Evolutionary conservation across 1,140 invertebrate species (phyloP), one percentile per base, ranked within the genome.

Genomic region (Dinoponera quadriceps): DNA sequence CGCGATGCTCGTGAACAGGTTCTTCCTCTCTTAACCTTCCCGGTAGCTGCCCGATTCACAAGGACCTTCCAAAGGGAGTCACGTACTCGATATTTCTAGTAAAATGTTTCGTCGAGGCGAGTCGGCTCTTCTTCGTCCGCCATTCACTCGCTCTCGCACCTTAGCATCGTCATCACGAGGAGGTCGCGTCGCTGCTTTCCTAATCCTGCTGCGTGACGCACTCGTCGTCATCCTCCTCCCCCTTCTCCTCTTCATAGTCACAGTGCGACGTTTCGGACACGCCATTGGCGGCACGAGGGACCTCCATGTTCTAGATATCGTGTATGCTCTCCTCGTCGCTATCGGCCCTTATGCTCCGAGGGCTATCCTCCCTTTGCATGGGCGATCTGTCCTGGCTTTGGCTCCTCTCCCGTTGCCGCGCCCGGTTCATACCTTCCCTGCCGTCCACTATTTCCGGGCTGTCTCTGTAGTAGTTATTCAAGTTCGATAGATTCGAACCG

Each of bases 251-350:
- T 11, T 44, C 38, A 44, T 44, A 44, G 38, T 44, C 38, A 44
- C 38, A 44, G 14, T 66, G 29, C 20, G 38, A 13, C 4, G 33
- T 20, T 22, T 2, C 20, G 14, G 51, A 69, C 25, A 38, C 54
- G 7, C n/a, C 62, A 16, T 14, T 20, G 33, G 2, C 60, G 60
- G 18, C 38, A 27, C n/a, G 9, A 22, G 25, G 18, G 3, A 18
- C 27, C 3, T 75, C 62, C 68, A 3, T 66, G 62, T 27, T 87
- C 90, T 94, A 94, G 88, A 94, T 92, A 74, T 94, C 94, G 86
- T 94, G 92, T 94, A 94, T 95, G 84, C 95, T 95, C 88, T 96
- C 95, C 65, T 95, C 95, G 85, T 95, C 95, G 29, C 95, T 95
- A 48, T 95, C 95, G 5, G 94, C 94, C 66, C 94, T 93, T 66